Percentiles rank a stretch among this genome's conserved stretches.
phyloP scores from a whole-genome alignment of 2,113 vertebrate genomes.

The Hydrolagus affinis region DNA sequence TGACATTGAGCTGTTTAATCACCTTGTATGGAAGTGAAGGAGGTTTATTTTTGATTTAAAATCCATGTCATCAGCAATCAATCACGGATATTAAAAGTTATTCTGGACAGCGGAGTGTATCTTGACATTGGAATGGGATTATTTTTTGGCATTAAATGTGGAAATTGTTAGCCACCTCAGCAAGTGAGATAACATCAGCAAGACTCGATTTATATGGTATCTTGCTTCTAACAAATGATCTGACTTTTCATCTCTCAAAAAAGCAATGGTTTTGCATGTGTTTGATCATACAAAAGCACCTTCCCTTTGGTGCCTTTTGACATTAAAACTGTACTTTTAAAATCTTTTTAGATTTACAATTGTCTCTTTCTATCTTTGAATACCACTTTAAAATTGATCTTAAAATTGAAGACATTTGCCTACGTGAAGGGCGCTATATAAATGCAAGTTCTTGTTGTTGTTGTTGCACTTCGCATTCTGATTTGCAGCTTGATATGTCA shows the following conservation, averaged over 20 bases:
- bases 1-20: neutral
- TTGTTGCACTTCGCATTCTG: too few relatives aligned
- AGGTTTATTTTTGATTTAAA: neutral
- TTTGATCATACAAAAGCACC: neutral
- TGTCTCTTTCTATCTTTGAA: too few relatives aligned
- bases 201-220: neutral
- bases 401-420: too few relatives aligned
- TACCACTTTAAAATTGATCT: too few relatives aligned
- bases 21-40: neutral
- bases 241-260: neutral
- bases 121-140: slow-evolving; percentile 10
- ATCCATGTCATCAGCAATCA: neutral
- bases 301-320: too few relatives aligned
- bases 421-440: too few relatives aligned
- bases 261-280: neutral
- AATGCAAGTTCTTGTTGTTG: too few relatives aligned
- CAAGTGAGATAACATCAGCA: neutral
- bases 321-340: too few relatives aligned
- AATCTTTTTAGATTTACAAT: too few relatives aligned
- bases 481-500: too few relatives aligned
- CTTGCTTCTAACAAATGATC: neutral
- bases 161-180: slow-evolving; percentile 2
- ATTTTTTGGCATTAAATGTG: slow-evolving; percentile 4
- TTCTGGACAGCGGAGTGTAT: neutral
- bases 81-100: neutral